Evolutionary conservation across 2,888 invertebrate genomes (phyloP).

Genomic region (Erebia palarica): DNA sequence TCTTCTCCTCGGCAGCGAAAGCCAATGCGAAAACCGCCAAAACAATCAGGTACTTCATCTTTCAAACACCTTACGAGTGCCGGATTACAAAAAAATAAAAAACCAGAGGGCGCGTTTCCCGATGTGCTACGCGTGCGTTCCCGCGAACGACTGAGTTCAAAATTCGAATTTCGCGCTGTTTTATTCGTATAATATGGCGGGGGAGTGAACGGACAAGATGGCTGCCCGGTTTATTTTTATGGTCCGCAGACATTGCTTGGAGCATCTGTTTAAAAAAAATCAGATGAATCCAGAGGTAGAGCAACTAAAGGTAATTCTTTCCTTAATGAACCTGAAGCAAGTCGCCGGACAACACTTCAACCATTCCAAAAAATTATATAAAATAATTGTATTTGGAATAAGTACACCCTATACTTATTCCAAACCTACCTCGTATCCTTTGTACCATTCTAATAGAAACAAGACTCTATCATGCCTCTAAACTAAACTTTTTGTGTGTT

Average conservation of each 20-base stretch:
- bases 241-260: constrained; percentile 22
- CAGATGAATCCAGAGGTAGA: background rate
- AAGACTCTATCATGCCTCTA: no score
- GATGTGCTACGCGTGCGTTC: constrained; percentile 57
- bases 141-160: constrained; percentile 71
- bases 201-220: constrained; percentile 63
- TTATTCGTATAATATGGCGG: constrained; percentile 54
- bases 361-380: no score
- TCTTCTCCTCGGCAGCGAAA: constrained; percentile 81
- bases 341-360: no score
- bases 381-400: no score
- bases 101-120: constrained; percentile 55
- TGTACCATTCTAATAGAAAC: no score
- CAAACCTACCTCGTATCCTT: no score
- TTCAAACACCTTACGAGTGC: constrained; percentile 58
- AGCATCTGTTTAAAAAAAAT: constrained; percentile 1
- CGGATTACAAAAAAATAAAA: constrained; percentile 52
- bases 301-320: background rate
- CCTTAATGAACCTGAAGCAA: background rate
- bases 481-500: no score
- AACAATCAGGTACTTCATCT: constrained; percentile 82
- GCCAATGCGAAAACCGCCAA: constrained; percentile 78
- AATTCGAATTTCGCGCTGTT: constrained; percentile 61
- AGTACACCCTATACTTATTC: no score
- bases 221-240: constrained; percentile 36